Percentiles rank a stretch among this genome's conserved stretches.
Conservation (phyloP, 2,797 vertebrate genomes). For the Philypnodon macrostomus region DNA sequence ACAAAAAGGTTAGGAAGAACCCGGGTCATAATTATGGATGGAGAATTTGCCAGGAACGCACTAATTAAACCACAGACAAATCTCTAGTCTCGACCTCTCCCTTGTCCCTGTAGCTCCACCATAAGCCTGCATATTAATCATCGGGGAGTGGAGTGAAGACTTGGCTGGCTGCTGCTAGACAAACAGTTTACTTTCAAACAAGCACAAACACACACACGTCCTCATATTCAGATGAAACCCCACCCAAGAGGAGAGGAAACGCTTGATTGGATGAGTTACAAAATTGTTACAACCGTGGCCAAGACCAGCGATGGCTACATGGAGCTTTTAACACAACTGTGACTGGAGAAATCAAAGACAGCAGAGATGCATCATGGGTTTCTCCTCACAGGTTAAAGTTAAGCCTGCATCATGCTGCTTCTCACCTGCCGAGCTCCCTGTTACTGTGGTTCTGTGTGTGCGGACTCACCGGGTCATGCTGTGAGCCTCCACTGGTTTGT, state of each 20-base stretch:
- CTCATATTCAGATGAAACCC: slow-evolving; percentile 32
- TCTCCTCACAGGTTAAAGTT: slow-evolving; percentile 41
- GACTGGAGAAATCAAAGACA: slow-evolving; percentile 39
- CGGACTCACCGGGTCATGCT: slow-evolving; percentile 55
- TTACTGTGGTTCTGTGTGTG: slow-evolving; percentile 33
- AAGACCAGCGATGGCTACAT: slow-evolving; percentile 60
- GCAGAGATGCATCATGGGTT: slow-evolving; percentile 19
- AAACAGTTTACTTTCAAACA: slow-evolving; percentile 33
- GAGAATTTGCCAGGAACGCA: slow-evolving; percentile 76
- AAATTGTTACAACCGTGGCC: slow-evolving; percentile 44
- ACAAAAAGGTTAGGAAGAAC: slow-evolving; percentile 78
- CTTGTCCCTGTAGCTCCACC: slow-evolving; percentile 62
- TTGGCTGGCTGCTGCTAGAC: slow-evolving; percentile 34
- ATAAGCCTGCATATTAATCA: slow-evolving; percentile 77
- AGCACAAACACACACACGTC: slow-evolving; percentile 22
- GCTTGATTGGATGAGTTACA: slow-evolving; percentile 43
- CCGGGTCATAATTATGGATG: slow-evolving; percentile 73
- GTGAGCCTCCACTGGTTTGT: slow-evolving; percentile 62
- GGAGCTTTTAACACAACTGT: slow-evolving; percentile 34
- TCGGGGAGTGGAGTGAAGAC: slow-evolving; percentile 43
- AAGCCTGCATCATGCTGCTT: slow-evolving; percentile 39
- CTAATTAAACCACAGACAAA: slow-evolving; percentile 81
- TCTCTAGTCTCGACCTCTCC: slow-evolving; percentile 58
- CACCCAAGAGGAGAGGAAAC: slow-evolving; percentile 39
- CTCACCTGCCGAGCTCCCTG: slow-evolving; percentile 47